Evolutionary conservation across 2,797 vertebrate genomes (phyloP), one percentile per base, ranked within the genome.

Genomic region (Myotis pilosus): DNA sequence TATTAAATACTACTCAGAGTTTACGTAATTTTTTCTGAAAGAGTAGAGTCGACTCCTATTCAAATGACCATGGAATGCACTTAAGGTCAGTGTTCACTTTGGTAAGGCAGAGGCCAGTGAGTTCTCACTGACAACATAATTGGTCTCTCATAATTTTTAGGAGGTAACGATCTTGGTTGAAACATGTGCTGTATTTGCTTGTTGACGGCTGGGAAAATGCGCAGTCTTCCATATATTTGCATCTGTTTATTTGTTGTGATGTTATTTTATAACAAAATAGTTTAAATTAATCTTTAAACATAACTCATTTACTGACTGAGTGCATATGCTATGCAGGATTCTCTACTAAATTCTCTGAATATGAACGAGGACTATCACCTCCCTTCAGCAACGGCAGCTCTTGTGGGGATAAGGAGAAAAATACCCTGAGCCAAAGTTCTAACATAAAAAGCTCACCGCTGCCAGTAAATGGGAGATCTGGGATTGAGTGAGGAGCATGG

Each of bases 41-140:
- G 4, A 64, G 23, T 20, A 25, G 2, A 36, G 19, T 6, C 38
- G 49, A 16, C 33, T 17, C 17, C 33, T 81, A 30, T 80, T 76
- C 85, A 86, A 94, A 51, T 92, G 69, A 53, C 55, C n/a, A 7
- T 16, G 17, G 25, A 90, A 89, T 92, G 87, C 51, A 55, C 33
- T 53, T 49, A 53, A 86, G 74, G 19, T 85, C 90, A 86, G 13
- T 12, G 44, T 81, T 93, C 78, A 36, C 38, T 25, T 36, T n/a
- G 72, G 60, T 44, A 23, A 95, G 78, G 33, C 49, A 81, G 94
- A 95, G 25, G 62, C 66, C 25, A 57, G 2, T 13, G 36, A 33
- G 30, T 76, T 76, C 23, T 38, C 55, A 71, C 55, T 47, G 25
- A n/a, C 20, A 47, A 36, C 92, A 20, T 41, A 71, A 86, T 22